Evolutionary conservation across 2,797 vertebrate genomes (phyloP), one percentile per base, ranked within the genome.

Genomic region (Austrolebias charrua): DNA sequence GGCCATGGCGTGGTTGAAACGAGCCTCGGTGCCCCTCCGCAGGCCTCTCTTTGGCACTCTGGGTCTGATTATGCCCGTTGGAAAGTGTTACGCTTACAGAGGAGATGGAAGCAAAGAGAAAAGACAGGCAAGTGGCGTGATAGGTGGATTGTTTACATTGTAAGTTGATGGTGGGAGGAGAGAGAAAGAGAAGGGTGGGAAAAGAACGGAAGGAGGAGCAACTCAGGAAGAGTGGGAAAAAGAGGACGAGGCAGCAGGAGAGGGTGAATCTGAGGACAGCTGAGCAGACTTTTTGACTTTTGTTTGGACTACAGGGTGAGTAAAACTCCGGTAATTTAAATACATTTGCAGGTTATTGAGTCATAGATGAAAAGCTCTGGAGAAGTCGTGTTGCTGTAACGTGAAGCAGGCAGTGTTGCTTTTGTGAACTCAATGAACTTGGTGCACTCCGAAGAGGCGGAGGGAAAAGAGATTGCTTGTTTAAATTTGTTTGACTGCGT

Each of bases 121-220:
- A 79, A 84, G 83, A 62, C 56, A 79, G 72, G 58, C 73, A 2
- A 69, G 47, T 18, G 51, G 70, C 19, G 66, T 49, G 48, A 76
- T 86, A 85, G 75, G 61, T 73, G 48, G 81, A 88, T 55, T 89
- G 84, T 90, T 90, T 88, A 91, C 80, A 83, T 85, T 82, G 78
- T 75, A 55, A 63, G 75, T 78, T 71, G 75, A 84, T 81, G 71
- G 87, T 79, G 83, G 84, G 82, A 89, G 80, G 80, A 61, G 78
- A 66, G 75, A 63, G 60, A 46, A 58, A 59, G 63, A 72, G 65
- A 64, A 71, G 71, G 76, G 71, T 72, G 73, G 71, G 71, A 77
- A 75, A 62, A 67, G 62, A 77, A 79, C 51, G 56, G 31, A 62
- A 76, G 80, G 84, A 90, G 87, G 82, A 86, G 84, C 81, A 29